Evolutionary conservation across 2,797 vertebrate genomes (phyloP), one percentile per base, ranked within the genome.

Genomic region (Margarornis squamiger): DNA sequence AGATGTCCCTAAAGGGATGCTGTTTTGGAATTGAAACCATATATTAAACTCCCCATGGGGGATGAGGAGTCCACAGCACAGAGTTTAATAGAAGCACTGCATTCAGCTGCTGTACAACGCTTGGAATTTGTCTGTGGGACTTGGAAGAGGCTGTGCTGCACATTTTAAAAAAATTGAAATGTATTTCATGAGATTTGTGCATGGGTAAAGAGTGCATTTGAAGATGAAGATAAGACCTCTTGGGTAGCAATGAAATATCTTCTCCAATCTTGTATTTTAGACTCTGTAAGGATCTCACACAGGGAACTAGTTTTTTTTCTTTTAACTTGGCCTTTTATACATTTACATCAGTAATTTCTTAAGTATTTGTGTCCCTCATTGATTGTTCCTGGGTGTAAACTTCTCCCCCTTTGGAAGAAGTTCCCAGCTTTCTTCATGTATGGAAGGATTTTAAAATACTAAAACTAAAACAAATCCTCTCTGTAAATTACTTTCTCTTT

Each of bases 21-120:
- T 48, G 38, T 30, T 90, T 90, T 92, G 61, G 82, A 95, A 94
- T 65, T 94, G 88, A 95, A 96, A 88, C 43, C 38, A 67, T 92
- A 82, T 63, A 80, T 94, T 90, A 91, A 92, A 63, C 27, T 88
- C 48, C 45, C 52, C 6, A 15, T 21, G 30, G 26, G 26, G 27
- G 29, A 36, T 30, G 30, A 36, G 30, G 38, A 85, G 14, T 21
- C 43, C 49, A 79, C 61, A 74, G 63, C 24, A 20, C 63, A 85
- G 48, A 86, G 41, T 68, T 92, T 74, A 82, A 85, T 74, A 46
- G 72, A 89, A 86, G 36, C 10, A 78, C 58, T 66, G n/a, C 41
- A 52, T 70, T 94, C 48, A 67, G 41, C 39, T 86, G 74, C 63
- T 74, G n/a, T 73, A 43, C 30, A 67, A 22, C 12, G 27, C 29